Conservation (phyloP, 1,140 invertebrate species). For the Ceratosolen fusciceps region DNA sequence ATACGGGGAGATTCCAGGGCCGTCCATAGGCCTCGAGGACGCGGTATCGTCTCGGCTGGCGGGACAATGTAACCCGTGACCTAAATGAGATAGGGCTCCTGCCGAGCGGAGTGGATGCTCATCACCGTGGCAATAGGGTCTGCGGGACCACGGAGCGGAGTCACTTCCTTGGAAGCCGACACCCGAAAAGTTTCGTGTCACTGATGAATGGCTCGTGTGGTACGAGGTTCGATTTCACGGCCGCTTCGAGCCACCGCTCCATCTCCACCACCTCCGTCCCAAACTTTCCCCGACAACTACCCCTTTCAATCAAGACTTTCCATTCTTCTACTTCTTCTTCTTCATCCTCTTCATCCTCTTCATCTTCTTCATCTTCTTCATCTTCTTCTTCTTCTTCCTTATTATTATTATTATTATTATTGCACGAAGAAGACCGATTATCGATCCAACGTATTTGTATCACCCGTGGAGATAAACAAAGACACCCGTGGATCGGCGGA, state of each 20-base stretch:
- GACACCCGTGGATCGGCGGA: too few relatives aligned
- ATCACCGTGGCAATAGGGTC: background rate
- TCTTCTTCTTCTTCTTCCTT: too few relatives aligned
- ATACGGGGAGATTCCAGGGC: background rate
- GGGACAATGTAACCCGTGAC: background rate
- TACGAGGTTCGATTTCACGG: background rate
- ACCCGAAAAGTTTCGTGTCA: slow-evolving; percentile 6
- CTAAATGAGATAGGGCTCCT: background rate
- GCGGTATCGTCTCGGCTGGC: background rate
- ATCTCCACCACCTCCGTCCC: too few relatives aligned
- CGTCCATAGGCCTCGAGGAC: too few relatives aligned
- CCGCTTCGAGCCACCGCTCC: background rate
- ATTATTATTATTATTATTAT: too few relatives aligned
- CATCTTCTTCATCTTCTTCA: too few relatives aligned
- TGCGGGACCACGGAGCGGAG: background rate
- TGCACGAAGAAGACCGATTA: too few relatives aligned
- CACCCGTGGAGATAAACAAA: too few relatives aligned
- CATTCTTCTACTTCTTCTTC: too few relatives aligned
- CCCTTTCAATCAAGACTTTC: background rate
- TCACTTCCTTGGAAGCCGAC: background rate
- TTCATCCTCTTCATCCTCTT: too few relatives aligned
- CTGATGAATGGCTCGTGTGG: slow-evolving; percentile 20
- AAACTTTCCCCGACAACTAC: background rate
- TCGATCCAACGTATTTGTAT: too few relatives aligned
- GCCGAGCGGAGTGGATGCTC: background rate